These are phyloP conservation scores for Rhodeus uyekii DNA, from an alignment of 2,797 vertebrate species.

Conservation along the genomic window DNA sequence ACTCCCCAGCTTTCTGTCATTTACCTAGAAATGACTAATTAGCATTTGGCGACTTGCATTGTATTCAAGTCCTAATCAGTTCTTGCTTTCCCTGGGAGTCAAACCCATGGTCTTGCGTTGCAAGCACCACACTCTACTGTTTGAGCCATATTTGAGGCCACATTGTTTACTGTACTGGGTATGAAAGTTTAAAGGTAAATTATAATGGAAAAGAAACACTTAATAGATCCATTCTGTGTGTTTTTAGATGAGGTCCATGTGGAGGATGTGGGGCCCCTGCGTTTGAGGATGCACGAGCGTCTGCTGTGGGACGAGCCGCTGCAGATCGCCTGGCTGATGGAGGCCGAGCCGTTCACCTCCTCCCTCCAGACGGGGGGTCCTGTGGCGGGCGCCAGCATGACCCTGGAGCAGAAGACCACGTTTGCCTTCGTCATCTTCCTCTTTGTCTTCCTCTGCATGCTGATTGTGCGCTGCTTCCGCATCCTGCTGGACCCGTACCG, in stretches of 20 bases:
- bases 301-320: conserved; percentile 65
- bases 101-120: too few species aligned
- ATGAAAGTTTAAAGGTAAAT: not conserved
- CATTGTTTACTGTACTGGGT: too few species aligned
- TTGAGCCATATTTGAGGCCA: too few species aligned
- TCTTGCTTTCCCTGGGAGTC: too few species aligned
- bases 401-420: conserved; percentile 85
- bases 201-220: not conserved
- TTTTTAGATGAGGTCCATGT: conserved; percentile 66
- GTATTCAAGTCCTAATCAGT: too few species aligned
- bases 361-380: conserved; percentile 67
- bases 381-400: conserved; percentile 72
- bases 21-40: too few species aligned
- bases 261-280: conserved; percentile 62
- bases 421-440: conserved; percentile 85
- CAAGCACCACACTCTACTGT: too few species aligned
- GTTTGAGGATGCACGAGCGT: conserved; percentile 73
- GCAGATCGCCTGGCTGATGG: conserved; percentile 75
- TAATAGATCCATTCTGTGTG: not conserved
- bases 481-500: conserved; percentile 84
- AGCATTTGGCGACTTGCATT: too few species aligned
- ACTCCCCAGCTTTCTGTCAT: too few species aligned
- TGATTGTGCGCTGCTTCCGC: conserved; percentile 82
- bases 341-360: conserved; percentile 77
- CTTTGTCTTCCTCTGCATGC: conserved; percentile 84